phyloP scores from a whole-genome alignment of 2,797 vertebrate genomes.

The Platalea minor region DNA sequence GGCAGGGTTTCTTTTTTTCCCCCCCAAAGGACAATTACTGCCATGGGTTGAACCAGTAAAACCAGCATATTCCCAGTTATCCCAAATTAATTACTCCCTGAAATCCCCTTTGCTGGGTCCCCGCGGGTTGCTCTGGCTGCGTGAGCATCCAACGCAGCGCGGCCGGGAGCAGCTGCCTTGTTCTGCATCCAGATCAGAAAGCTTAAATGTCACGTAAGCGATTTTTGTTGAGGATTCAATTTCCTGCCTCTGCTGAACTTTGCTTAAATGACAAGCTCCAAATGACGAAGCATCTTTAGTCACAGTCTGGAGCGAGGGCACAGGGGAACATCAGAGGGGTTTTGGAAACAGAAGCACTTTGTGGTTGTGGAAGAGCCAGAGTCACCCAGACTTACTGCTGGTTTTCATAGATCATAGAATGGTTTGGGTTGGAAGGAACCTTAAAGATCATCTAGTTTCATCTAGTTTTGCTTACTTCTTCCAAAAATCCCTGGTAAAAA shows the following conservation, averaged over 20 bases:
- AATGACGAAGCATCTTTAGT: slow-evolving; percentile 12
- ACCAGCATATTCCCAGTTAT: background rate
- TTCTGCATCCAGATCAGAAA: background rate
- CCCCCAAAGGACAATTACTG: background rate
- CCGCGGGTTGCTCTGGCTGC: background rate
- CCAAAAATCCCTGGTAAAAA: background rate
- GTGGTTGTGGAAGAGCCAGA: background rate
- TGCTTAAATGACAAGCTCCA: background rate
- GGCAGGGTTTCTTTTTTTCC: accelerated
- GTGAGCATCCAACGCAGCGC: background rate
- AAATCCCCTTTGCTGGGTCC: background rate
- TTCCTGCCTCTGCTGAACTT: slow-evolving; percentile 60
- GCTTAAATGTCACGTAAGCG: background rate
- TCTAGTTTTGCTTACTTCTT: background rate
- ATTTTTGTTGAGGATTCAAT: slow-evolving; percentile 19
- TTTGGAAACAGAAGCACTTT: background rate
- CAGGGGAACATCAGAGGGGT: accelerated
- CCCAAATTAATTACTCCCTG: background rate
- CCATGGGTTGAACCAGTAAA: background rate
- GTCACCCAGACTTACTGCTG: background rate
- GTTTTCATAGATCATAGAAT: background rate
- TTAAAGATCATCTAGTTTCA: background rate
- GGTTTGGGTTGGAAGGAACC: background rate
- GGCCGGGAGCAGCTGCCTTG: background rate
- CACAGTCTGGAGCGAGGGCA: background rate